Conservation (phyloP, 2,113 vertebrate genomes). For the Lipotes vexillifer region DNA sequence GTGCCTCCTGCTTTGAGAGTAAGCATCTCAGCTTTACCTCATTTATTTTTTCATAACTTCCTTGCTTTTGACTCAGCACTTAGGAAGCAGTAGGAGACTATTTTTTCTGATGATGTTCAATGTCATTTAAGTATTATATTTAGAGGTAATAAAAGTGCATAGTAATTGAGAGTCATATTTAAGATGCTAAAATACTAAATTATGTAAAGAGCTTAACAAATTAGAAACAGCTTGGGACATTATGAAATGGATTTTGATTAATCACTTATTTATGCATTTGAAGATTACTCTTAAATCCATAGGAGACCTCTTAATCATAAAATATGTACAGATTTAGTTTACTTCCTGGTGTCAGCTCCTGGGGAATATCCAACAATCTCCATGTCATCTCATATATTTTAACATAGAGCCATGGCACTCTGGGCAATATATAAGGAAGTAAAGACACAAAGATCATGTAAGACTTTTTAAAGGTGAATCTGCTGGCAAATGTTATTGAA, state of each 20-base stretch:
- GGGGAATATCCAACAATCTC: background rate
- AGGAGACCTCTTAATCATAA: constrained; percentile 51
- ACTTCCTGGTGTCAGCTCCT: background rate
- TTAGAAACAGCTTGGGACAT: constrained; percentile 44
- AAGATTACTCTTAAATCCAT: constrained; percentile 53
- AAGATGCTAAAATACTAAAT: constrained; percentile 37
- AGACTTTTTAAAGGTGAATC: background rate
- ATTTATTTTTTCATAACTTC: constrained; percentile 58
- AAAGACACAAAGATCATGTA: background rate
- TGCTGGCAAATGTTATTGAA: background rate
- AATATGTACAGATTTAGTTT: constrained; percentile 39
- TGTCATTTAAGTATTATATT: constrained; percentile 47
- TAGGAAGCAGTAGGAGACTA: constrained; percentile 1
- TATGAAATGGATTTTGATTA: constrained; percentile 54
- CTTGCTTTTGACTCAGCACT: constrained; percentile 50
- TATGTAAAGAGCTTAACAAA: constrained; percentile 44
- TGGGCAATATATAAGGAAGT: background rate
- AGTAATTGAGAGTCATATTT: constrained; percentile 32
- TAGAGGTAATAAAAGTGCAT: constrained; percentile 9
- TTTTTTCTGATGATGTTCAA: constrained; percentile 41
- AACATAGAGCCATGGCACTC: background rate
- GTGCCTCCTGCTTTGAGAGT: constrained; percentile 38
- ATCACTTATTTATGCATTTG: constrained; percentile 57
- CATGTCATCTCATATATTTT: background rate
- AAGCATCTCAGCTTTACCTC: constrained; percentile 30